These are phyloP conservation scores for Andrena trimmerana DNA, from an alignment of 2,888 invertebrate species.

Conservation along the genomic window DNA sequence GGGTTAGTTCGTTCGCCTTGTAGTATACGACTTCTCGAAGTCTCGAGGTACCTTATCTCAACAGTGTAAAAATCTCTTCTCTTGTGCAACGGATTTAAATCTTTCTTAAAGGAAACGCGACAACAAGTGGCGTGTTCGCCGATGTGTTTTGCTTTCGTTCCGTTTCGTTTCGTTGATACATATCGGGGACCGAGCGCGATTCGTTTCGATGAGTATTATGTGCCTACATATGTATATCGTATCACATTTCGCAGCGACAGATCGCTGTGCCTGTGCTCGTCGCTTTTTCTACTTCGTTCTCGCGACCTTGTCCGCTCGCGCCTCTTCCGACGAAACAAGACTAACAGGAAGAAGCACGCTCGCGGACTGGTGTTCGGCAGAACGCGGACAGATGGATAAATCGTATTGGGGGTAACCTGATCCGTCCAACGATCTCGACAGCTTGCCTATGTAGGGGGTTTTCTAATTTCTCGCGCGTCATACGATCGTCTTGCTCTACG, in stretches of 20 bases:
- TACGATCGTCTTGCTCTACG: not conserved
- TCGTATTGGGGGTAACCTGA: not conserved
- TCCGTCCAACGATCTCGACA: not conserved
- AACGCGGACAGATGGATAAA: not conserved
- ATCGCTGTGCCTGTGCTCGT: not conserved
- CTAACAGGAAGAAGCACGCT: not conserved
- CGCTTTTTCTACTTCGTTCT: not conserved
- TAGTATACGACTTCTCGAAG: conserved; percentile 50
- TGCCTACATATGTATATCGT: not conserved
- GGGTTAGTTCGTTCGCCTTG: conserved; percentile 80
- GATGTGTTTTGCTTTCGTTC: not conserved
- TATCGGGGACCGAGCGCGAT: not conserved
- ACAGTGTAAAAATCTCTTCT: conserved; percentile 43
- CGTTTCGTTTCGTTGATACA: not conserved
- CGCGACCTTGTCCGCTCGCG: not conserved
- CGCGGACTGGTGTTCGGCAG: too few relatives aligned
- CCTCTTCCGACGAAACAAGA: not conserved
- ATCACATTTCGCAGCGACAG: conserved; percentile 4
- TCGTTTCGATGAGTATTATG: conserved; percentile 9
- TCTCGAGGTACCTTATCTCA: conserved; percentile 17
- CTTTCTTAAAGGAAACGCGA: conserved; percentile 69
- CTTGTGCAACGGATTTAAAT: conserved; percentile 68
- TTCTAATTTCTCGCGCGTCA: not conserved
- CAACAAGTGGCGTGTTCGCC: conserved; percentile 67
- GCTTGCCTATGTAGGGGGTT: not conserved